Evolutionary conservation across 2,113 vertebrate species (phyloP).

Genomic region (Mustela nigripes): DNA sequence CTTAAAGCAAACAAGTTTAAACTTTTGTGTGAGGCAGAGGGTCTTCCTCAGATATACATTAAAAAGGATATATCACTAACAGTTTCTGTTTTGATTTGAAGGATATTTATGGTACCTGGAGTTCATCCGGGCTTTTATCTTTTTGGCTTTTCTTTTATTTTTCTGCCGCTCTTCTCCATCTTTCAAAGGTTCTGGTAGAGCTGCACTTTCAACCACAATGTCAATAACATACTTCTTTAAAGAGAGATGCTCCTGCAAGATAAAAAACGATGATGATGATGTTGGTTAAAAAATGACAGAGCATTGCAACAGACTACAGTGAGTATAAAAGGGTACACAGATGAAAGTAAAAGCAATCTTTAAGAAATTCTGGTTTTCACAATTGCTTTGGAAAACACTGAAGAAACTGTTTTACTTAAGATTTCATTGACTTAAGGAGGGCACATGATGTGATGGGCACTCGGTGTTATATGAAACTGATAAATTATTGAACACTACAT

Average conservation of each 20-base stretch:
- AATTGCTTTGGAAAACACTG: not conserved
- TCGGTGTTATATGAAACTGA: not conserved
- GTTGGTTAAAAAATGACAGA: not conserved
- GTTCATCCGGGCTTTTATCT: conserved; percentile 97
- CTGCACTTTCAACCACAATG: conserved; percentile 93
- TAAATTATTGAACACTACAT: no score
- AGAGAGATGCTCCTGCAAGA: conserved; percentile 96
- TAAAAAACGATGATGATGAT: not conserved
- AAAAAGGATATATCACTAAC: conserved; percentile 69
- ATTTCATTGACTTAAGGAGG: not conserved
- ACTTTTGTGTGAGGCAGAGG: conserved; percentile 77
- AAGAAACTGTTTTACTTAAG: not conserved
- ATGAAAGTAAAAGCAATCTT: not conserved
- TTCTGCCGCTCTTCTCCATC: conserved; percentile 96
- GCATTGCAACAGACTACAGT: not conserved
- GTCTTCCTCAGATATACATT: conserved; percentile 46
- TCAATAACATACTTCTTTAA: conserved; percentile 98
- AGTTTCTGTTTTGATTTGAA: conserved; percentile 36
- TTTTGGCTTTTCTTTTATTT: conserved; percentile 96
- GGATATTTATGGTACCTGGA: conserved; percentile 90
- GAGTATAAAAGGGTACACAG: not conserved
- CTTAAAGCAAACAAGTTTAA: conserved; percentile 91
- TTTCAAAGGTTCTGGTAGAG: conserved; percentile 91
- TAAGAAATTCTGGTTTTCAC: not conserved
- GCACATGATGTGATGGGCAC: not conserved